A percentile compares a stretch with the other conserved stretches of the same genome.
phyloP scores from a whole-genome alignment of 2,888 invertebrate genomes.

The Volucella inflata region DNA sequence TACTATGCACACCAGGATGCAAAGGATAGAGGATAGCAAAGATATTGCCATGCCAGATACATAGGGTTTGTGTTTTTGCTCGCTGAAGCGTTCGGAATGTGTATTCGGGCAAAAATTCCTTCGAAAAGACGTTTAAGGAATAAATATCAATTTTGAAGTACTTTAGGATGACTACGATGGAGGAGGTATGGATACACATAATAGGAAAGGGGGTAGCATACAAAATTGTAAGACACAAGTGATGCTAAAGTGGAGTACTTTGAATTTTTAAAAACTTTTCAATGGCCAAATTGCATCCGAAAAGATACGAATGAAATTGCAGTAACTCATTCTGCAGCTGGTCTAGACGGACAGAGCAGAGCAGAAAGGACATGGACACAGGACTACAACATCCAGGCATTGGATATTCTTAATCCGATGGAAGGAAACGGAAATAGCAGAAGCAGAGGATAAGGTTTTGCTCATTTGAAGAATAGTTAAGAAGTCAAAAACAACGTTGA shows the following conservation, averaged over 20 bases:
- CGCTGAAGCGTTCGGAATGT: slow-evolving; percentile 53
- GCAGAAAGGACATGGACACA: neutral
- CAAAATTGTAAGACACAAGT: slow-evolving; percentile 15
- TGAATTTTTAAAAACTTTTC: slow-evolving; percentile 62
- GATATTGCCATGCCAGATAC: slow-evolving; percentile 39
- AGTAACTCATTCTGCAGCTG: slow-evolving; percentile 53
- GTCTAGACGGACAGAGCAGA: neutral
- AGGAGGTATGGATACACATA: neutral
- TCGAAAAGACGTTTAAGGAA: slow-evolving; percentile 67
- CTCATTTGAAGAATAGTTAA: slow-evolving; percentile 60
- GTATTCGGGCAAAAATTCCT: slow-evolving; percentile 52
- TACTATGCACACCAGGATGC: slow-evolving; percentile 48
- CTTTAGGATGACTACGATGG: slow-evolving; percentile 6
- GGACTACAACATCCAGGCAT: too few relatives aligned
- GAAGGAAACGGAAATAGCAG: neutral
- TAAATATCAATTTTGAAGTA: slow-evolving; percentile 71
- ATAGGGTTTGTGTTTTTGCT: slow-evolving; percentile 63
- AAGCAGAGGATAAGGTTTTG: slow-evolving; percentile 53
- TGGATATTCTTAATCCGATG: neutral
- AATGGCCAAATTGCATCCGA: slow-evolving; percentile 65
- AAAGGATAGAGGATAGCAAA: neutral
- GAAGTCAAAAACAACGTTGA: slow-evolving; percentile 57
- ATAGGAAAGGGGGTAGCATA: neutral
- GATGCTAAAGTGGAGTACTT: slow-evolving; percentile 59
- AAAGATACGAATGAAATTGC: slow-evolving; percentile 57